Base-by-base conservation (phyloP, 1,140 invertebrate species). In the Chlorops oryzae region DNA sequence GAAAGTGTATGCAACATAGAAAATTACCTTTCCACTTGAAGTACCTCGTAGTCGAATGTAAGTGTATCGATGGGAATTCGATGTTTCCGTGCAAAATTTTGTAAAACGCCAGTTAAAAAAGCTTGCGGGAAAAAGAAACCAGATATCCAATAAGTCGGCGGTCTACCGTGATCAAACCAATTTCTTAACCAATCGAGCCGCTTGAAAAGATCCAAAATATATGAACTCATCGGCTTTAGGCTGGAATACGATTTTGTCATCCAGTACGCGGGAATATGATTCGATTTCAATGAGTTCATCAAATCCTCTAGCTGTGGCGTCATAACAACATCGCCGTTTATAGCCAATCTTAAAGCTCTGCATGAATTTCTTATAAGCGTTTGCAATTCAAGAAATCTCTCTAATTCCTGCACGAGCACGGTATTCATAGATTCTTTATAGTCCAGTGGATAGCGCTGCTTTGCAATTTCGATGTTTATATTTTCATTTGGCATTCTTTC, bases 71-170 rank as follows among this genome's bases (percentile, higher is more conserved):
- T 94, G 2, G 92, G 87, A 57, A 93, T 88, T 59, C 82, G 84
- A 58, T 87, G 87, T 63, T 87, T 87, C 49, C 94, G 75, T 2
- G 93, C 92, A 73, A 79, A 96, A 72, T 96, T 96, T 73, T 96
- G 93, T 57, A 91, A 82, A 2, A 87, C 88, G 3, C 88, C 92
- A 7, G 93, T 96, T 13, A 97, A 75, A 71, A 97, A 96, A 1
- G 90, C 90, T 74, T 96, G 92, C 0, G 90, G 91, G 65, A 96
- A 96, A 62, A 89, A 96, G 70, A 97, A 95, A 9, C 92, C 93
- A 1, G 92, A 92, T 5, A 97, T 77, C 94, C 93, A 97, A 74
- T 92, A 95, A 1, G 81, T 83, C 0, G 76, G 49, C 3, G 92
- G 90, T 69, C 90, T 90, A 2, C 87, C 88, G 34, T 84, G 59